A percentile compares a stretch with the other conserved stretches of the same genome.
phyloP scores from a whole-genome alignment of 2,888 invertebrate species.

The Luperina testacea region DNA sequence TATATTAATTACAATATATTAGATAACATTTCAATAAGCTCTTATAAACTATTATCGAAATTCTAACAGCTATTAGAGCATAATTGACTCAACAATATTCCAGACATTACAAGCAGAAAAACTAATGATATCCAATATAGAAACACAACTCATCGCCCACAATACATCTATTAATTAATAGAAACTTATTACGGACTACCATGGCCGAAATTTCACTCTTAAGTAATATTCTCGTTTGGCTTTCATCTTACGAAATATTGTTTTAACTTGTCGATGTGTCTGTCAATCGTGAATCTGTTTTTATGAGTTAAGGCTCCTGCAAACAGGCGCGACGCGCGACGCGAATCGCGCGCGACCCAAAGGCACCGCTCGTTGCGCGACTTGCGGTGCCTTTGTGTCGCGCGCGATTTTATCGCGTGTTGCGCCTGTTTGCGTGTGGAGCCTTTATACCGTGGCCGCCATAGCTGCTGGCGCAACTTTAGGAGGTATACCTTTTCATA shows the following conservation, averaged over 20 bases:
- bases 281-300: slow-evolving; percentile 42
- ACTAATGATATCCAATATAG: slow-evolving; percentile 32
- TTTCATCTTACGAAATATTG: slow-evolving; percentile 62
- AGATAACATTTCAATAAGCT: slow-evolving; percentile 47
- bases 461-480: no score
- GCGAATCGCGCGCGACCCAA: no score
- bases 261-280: slow-evolving; percentile 12
- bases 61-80: slow-evolving; percentile 46
- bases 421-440: no score
- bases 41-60: slow-evolving; percentile 20
- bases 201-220: slow-evolving; percentile 70
- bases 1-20: slow-evolving; percentile 33
- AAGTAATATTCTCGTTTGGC: slow-evolving; percentile 66
- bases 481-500: background rate
- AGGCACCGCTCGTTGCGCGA: no score
- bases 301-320: background rate
- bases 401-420: no score
- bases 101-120: slow-evolving; percentile 37
- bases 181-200: slow-evolving; percentile 47
- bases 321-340: no score
- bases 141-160: slow-evolving; percentile 41
- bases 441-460: background rate
- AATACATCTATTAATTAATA: slow-evolving; percentile 62
- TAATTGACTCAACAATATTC: slow-evolving; percentile 33
- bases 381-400: no score